Evolutionary conservation across 2,113 vertebrate genomes (phyloP).

Genomic region (Psephotus haematonotus): DNA sequence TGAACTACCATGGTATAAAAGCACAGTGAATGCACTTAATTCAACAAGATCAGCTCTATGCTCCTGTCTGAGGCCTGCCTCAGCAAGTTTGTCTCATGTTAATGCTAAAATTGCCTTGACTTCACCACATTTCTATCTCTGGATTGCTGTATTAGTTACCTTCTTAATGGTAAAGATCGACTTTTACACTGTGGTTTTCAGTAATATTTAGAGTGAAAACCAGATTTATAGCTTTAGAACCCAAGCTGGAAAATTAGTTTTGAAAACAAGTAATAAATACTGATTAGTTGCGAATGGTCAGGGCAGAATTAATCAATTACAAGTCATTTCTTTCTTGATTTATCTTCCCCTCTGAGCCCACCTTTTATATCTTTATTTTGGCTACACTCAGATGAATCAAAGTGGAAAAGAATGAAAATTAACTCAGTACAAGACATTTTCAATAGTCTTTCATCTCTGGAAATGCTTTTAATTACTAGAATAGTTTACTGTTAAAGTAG

Average conservation of each 20-base stretch:
- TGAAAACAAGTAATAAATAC: background rate
- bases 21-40: background rate
- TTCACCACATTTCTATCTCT: background rate
- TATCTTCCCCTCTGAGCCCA: background rate
- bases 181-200: background rate
- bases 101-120: background rate
- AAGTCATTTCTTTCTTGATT: background rate
- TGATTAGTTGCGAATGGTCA: background rate
- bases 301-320: background rate
- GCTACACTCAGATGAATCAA: background rate
- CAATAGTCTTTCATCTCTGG: background rate
- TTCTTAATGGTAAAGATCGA: background rate
- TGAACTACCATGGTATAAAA: background rate
- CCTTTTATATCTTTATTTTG: background rate
- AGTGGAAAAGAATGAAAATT: background rate
- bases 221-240: background rate
- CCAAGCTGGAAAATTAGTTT: background rate
- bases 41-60: background rate
- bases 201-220: background rate
- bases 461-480: constrained; percentile 21
- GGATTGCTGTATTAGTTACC: background rate
- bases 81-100: background rate
- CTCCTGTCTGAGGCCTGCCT: background rate
- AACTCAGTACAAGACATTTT: background rate
- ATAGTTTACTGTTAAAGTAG: background rate